These are phyloP conservation scores for Unio pictorum DNA, from an alignment of 2,888 invertebrate species.

Conservation along the genomic window DNA sequence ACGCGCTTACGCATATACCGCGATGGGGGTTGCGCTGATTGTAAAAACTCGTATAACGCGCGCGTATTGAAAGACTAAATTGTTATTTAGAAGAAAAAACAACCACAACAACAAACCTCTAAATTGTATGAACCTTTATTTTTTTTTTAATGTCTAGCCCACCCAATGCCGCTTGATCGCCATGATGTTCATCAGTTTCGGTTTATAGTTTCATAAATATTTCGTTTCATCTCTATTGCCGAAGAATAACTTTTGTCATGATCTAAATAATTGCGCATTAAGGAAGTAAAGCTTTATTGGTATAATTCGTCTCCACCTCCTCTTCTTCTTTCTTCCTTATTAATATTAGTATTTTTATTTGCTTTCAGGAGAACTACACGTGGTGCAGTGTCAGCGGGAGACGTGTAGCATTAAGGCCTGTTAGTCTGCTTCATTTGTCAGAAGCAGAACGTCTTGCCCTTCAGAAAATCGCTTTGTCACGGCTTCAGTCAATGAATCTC, in stretches of 20 bases:
- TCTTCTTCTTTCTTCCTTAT: not conserved
- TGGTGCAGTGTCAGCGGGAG: constrained; percentile 67
- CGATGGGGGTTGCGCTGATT: no score
- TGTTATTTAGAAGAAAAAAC: no score
- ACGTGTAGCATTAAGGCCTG: constrained; percentile 76
- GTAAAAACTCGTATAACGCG: no score
- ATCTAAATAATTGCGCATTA: not conserved
- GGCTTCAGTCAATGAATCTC: constrained; percentile 88
- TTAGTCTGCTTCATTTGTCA: constrained; percentile 81
- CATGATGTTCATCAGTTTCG: no score
- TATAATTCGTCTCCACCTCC: not conserved
- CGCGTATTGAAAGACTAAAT: no score
- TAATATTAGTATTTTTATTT: constrained; percentile 1
- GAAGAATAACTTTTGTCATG: not conserved
- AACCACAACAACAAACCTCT: no score
- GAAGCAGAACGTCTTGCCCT: constrained; percentile 86
- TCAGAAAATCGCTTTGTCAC: constrained; percentile 88
- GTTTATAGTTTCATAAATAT: no score
- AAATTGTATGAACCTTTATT: no score
- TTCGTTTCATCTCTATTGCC: not conserved
- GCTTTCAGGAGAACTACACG: constrained; percentile 61
- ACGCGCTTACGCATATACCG: no score
- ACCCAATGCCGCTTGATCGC: no score
- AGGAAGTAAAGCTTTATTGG: not conserved
- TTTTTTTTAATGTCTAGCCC: no score